Evolutionary conservation across 1,140 invertebrate species (phyloP).

Genomic region (Meloidogyne exigua): DNA sequence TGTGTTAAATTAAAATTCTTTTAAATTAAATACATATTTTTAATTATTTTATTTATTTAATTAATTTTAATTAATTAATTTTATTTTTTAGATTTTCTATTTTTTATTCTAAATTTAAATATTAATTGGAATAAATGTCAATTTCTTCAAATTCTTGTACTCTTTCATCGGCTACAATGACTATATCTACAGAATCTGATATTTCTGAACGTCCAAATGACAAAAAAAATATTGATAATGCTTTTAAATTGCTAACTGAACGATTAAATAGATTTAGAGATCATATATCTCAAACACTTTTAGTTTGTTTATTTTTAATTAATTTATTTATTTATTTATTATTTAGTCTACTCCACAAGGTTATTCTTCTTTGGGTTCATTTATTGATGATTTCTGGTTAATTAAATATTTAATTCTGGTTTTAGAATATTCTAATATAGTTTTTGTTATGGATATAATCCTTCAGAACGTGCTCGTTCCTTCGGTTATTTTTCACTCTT

Average conservation of each 20-base stretch:
- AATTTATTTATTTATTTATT: not conserved
- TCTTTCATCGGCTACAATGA: not conserved
- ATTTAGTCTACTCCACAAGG: constrained; percentile 11
- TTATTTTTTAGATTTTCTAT: too few species aligned
- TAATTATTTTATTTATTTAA: too few species aligned
- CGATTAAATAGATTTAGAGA: constrained; percentile 7
- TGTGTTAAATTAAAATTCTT: too few species aligned
- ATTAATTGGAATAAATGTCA: not conserved
- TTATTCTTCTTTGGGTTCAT: not conserved
- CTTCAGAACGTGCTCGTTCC: constrained; percentile 1
- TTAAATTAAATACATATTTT: too few species aligned
- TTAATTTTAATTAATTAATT: too few species aligned
- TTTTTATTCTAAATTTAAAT: too few species aligned
- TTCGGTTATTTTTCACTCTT: constrained; percentile 17
- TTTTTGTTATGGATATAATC: constrained; percentile 11
- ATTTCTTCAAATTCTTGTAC: not conserved
- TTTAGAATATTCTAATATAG: not conserved
- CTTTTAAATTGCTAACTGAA: not conserved
- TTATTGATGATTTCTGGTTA: not conserved
- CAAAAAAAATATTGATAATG: not conserved
- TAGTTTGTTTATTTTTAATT: not conserved
- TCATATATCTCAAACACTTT: constrained; percentile 16
- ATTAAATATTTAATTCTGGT: not conserved
- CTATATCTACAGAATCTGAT: not conserved
- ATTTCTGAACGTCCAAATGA: not conserved